Conservation (phyloP, 1,140 invertebrate genomes). For the Armadillidium nasatum region DNA sequence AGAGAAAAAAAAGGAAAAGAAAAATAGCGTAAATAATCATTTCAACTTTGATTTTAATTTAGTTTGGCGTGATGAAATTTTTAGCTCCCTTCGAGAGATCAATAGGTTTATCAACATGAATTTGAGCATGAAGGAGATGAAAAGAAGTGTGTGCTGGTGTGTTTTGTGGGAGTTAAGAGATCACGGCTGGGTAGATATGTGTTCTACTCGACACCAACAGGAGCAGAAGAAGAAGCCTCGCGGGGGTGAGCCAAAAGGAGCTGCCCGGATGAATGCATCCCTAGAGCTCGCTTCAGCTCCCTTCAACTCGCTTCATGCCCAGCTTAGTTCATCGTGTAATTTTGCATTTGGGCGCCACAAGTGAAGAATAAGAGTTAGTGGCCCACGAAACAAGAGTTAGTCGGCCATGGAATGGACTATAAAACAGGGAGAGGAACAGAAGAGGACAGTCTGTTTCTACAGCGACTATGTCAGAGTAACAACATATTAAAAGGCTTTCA, state of each 20-base stretch:
- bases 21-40: no score
- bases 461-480: constrained; percentile 31
- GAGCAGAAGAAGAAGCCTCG: not conserved
- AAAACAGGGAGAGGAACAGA: constrained; percentile 39
- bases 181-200: not conserved
- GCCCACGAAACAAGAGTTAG: constrained; percentile 44
- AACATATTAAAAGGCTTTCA: constrained; percentile 13
- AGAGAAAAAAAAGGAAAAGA: no score
- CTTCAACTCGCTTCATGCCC: constrained; percentile 45
- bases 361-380: constrained; percentile 45
- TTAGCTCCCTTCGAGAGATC: no score
- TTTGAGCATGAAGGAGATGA: not conserved
- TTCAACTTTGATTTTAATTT: no score
- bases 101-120: constrained; percentile 11
- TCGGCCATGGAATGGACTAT: constrained; percentile 44
- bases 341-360: constrained; percentile 47
- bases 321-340: constrained; percentile 48
- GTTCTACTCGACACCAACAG: not conserved
- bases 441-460: constrained; percentile 36
- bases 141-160: not conserved
- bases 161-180: not conserved
- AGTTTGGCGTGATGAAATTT: no score
- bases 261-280: not conserved
- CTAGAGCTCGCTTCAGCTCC: not conserved
- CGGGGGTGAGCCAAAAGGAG: not conserved